Evolutionary conservation across 2,888 invertebrate genomes (phyloP), one percentile per base, ranked within the genome.

Genomic region (Meteorus cinctellus): DNA sequence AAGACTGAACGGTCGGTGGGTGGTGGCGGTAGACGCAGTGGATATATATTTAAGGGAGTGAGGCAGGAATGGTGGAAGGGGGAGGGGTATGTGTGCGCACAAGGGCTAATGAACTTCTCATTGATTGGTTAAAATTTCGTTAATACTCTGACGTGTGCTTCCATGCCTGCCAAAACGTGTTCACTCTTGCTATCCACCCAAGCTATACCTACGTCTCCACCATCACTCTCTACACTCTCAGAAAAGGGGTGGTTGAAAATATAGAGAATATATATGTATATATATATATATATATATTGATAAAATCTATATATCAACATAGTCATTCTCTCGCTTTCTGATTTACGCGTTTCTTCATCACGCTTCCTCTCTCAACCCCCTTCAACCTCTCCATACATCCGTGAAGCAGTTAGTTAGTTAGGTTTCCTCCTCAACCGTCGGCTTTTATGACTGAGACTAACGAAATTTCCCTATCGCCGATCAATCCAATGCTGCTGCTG

Each of bases 71-170:
- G 0, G 41, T 0, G 41, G 41, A 8, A 12, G 8, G 8, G 68
- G 79, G 34, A 70, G 48, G 70, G 76, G 77, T 62, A 34, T 79
- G 80, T 80, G 81, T 78, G 81, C 81, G 67, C 80, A 80, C 78
- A 79, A 84, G 82, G 85, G 85, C 87, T 89, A 89, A 89, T 88
- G 88, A 89, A 88, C 87, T 87, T 85, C 86, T 87, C 88, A 89
- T 88, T 87, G 88, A 89, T 89, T 88, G 87, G 87, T 87, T 87
- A 86, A 88, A 88, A 88, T 88, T 88, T 87, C 78, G 84, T 88
- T 86, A 87, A 88, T 88, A 86, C 87, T 82, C 85, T 81, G 86
- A 87, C 85, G 86, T 86, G 86, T 86, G 87, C 84, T 84, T 85
- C 84, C 83, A 84, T 81, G 83, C 79, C 81, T 81, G 14, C 66